These are phyloP conservation scores for Micromesistius poutassou DNA, from an alignment of 2,797 vertebrate genomes.

Conservation along the genomic window DNA sequence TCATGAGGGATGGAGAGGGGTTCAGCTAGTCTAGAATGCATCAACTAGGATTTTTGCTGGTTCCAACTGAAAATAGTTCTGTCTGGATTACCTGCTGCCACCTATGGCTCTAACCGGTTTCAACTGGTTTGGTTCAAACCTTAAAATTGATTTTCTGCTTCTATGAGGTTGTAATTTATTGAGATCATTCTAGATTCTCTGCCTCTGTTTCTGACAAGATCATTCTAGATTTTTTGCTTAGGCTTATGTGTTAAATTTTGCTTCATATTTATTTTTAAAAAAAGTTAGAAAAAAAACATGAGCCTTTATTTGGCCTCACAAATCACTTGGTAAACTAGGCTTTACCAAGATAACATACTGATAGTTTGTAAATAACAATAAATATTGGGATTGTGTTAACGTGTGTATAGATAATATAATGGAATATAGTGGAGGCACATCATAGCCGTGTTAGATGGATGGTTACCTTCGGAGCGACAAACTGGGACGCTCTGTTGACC, in stretches of 20 bases:
- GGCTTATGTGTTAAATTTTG: background rate
- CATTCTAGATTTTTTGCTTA: background rate
- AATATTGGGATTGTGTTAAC: background rate
- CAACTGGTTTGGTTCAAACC: background rate
- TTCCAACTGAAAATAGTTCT: background rate
- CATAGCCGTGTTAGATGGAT: background rate
- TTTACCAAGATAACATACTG: background rate
- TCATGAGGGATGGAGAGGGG: background rate
- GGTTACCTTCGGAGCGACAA: conserved; percentile 87
- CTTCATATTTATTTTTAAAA: background rate
- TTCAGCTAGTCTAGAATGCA: background rate
- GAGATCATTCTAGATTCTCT: background rate
- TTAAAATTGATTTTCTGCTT: no score
- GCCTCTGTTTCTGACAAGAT: background rate
- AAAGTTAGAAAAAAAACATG: no score
- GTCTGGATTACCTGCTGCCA: background rate
- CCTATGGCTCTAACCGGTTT: background rate
- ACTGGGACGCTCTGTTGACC: conserved; percentile 85
- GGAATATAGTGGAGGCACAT: background rate
- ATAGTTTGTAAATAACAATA: background rate
- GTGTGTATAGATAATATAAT: background rate
- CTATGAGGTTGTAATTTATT: no score
- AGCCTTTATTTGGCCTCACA: background rate
- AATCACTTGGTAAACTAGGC: background rate
- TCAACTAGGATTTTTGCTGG: background rate